Percentiles rank a stretch among this genome's conserved stretches.
Evolutionary conservation across 2,888 invertebrate species (phyloP).

Genomic region (Eupithecia tripunctaria): DNA sequence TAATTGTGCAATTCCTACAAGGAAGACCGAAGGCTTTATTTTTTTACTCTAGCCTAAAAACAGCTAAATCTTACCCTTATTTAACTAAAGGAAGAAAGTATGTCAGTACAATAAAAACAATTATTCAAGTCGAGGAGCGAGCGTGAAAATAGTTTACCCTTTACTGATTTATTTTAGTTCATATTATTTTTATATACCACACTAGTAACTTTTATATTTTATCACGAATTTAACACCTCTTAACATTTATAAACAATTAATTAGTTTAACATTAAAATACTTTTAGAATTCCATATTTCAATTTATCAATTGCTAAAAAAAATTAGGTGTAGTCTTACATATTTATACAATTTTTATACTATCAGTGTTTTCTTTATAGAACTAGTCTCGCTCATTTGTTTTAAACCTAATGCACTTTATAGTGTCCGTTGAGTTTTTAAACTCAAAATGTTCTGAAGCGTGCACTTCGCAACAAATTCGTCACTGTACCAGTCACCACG

Average conservation of each 20-base stretch:
- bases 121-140: conserved; percentile 18
- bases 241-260: conserved; percentile 73
- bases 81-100: not conserved
- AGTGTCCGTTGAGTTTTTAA: conserved; percentile 54
- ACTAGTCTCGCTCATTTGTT: conserved; percentile 54
- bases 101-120: not conserved
- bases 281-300: conserved; percentile 70
- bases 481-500: not conserved
- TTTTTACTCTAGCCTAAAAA: not conserved
- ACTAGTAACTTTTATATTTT: conserved; percentile 68
- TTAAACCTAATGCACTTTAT: conserved; percentile 48
- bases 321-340: conserved; percentile 50
- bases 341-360: conserved; percentile 58
- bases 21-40: not conserved
- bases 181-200: conserved; percentile 49
- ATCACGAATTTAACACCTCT: conserved; percentile 78
- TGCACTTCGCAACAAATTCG: conserved; percentile 43
- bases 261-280: conserved; percentile 72
- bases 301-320: conserved; percentile 62
- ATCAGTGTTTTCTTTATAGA: conserved; percentile 55
- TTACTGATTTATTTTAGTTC: conserved; percentile 53
- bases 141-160: conserved; percentile 45
- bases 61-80: not conserved
- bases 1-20: not conserved
- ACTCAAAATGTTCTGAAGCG: conserved; percentile 50